Evolutionary conservation across 2,797 vertebrate species (phyloP), one percentile per base, ranked within the genome.

Genomic region (Menidia menidia): DNA sequence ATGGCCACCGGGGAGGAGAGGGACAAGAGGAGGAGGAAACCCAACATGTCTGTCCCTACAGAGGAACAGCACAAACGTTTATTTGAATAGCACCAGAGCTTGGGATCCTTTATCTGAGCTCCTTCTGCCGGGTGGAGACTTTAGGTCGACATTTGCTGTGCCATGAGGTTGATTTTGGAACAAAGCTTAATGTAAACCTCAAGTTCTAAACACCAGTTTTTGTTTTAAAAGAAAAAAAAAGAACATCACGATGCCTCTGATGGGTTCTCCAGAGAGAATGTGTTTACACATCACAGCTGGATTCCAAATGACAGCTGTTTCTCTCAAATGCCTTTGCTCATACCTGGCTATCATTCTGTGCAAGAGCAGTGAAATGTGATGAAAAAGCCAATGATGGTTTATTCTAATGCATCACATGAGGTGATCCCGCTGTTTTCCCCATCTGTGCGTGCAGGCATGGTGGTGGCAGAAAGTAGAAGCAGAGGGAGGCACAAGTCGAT

Each of bases 1-100:
- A 48, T 62, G 19, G 69, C 76, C 77, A 81, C 88, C 63, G 68
- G 55, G 48, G 84, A 80, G 71, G 79, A 42, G 39, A 87, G 50
- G 73, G 84, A 82, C 61, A 90, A 70, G 16, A 92, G 67, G 64
- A 92, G 58, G 64, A 91, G 43, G 61, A 75, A 42, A 30, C 54
- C 80, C 57, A 88, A 81, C 94, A 95, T 95, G 25, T 52, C 81
- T 86, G 60, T 7, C 25, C 63, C 75, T 81, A 1, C 41, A 64
- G 41, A 1, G 32, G 18, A 16, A 64, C 44, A 50, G 19, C 19
- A 50, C 33, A 60, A n/a, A 2, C 19, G 2, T 25, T 47, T 2
- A 16, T n/a, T 52, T 25, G 16, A 43, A 12, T 4, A 16, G 12
- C 35, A 25, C 6, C 13, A 32, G 7, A 5, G 18, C 2, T 15